Conservation (phyloP, 2,888 invertebrate species). For the Phlogophora meticulosa region DNA sequence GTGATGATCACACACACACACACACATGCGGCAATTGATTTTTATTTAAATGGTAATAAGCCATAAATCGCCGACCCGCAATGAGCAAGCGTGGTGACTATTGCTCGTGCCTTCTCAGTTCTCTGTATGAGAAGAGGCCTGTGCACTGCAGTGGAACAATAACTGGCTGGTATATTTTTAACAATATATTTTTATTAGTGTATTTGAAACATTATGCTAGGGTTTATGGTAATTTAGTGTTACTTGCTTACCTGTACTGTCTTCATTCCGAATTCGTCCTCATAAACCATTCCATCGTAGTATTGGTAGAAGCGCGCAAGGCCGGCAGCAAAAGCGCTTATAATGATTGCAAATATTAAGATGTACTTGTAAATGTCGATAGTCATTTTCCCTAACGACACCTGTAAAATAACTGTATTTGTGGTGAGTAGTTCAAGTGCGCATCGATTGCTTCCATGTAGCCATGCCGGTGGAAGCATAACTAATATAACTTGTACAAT, state of each 20-base stretch:
- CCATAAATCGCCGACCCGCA: too few species aligned
- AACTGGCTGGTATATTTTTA: too few species aligned
- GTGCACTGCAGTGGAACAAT: too few species aligned
- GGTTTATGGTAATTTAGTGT: constrained; percentile 11
- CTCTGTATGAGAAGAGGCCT: too few species aligned
- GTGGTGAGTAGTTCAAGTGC: constrained; percentile 36
- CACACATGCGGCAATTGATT: too few species aligned
- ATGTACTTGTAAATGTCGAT: constrained; percentile 92
- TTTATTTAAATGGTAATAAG: too few species aligned
- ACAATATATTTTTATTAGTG: too few species aligned
- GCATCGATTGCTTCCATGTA: constrained; percentile 35
- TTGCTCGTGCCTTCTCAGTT: too few species aligned
- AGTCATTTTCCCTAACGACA: constrained; percentile 93
- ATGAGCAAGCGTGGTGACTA: too few species aligned
- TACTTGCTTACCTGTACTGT: constrained; percentile 81
- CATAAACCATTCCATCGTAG: constrained; percentile 92
- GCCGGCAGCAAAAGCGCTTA: constrained; percentile 92
- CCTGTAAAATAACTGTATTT: constrained; percentile 78
- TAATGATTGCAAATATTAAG: constrained; percentile 91
- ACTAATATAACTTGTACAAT: constrained; percentile 32
- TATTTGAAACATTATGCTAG: constrained; percentile 5
- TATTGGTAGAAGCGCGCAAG: constrained; percentile 92
- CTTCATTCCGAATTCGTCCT: constrained; percentile 91
- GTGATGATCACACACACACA: too few species aligned
- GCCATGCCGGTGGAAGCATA: constrained; percentile 20